Evolutionary conservation across 2,797 vertebrate species (phyloP).

Genomic region (Balearica regulorum): DNA sequence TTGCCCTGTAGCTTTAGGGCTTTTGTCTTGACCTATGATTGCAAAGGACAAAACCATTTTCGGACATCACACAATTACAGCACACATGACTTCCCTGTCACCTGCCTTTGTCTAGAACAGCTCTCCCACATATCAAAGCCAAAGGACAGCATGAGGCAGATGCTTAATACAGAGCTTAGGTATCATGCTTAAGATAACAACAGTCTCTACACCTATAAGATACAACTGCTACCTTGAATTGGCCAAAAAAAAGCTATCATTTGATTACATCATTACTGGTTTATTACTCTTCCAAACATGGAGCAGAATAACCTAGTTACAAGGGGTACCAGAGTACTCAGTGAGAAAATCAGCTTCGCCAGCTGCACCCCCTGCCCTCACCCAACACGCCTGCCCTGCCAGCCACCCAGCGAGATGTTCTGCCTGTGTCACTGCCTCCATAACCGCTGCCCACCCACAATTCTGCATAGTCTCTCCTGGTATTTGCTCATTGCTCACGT

Average conservation of each 20-base stretch:
- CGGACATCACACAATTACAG: neutral
- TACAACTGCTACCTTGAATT: neutral
- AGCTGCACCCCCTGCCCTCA: neutral
- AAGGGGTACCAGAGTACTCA: neutral
- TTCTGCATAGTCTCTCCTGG: neutral
- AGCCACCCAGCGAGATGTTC: neutral
- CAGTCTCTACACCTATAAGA: neutral
- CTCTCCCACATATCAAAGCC: neutral
- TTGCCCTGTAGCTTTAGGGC: neutral
- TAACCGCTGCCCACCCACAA: fast-evolving
- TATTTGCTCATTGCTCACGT: neutral
- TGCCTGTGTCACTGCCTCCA: neutral
- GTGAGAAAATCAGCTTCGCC: neutral
- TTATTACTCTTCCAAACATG: neutral
- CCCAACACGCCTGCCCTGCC: neutral
- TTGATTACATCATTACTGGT: neutral
- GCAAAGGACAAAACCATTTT: neutral
- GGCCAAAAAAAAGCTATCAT: neutral
- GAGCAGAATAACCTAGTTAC: neutral
- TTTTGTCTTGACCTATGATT: neutral
- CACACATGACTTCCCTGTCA: neutral
- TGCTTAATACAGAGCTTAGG: neutral
- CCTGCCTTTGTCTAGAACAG: neutral
- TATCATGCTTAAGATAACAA: neutral
- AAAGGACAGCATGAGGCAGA: neutral